These are phyloP conservation scores for Acromyrmex charruanus DNA, from an alignment of 1,140 invertebrate genomes.

Conservation along the genomic window DNA sequence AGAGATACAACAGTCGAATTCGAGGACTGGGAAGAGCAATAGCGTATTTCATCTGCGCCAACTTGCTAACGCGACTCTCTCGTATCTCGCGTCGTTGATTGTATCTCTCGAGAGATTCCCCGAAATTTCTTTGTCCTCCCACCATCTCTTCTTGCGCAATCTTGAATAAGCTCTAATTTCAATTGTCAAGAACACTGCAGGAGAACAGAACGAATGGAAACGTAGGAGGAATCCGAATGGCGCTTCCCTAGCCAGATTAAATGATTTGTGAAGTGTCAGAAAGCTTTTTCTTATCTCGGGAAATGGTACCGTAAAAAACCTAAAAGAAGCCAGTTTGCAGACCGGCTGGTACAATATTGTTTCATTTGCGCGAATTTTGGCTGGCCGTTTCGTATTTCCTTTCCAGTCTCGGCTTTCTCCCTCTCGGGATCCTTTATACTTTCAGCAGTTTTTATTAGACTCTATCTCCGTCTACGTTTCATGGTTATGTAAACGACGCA, in stretches of 20 bases:
- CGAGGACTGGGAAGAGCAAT: background rate
- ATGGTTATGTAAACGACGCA: conserved; percentile 43
- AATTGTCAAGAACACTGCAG: conserved; percentile 55
- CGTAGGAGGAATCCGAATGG: conserved; percentile 32
- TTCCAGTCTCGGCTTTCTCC: conserved; percentile 20
- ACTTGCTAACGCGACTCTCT: background rate
- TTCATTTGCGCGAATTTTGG: conserved; percentile 58
- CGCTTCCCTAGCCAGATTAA: conserved; percentile 23
- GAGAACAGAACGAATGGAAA: conserved; percentile 57
- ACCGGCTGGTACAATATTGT: conserved; percentile 60
- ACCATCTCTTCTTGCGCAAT: background rate
- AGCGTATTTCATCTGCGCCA: conserved; percentile 35
- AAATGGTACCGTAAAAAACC: conserved; percentile 44
- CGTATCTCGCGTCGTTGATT: conserved; percentile 18
- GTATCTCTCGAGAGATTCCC: conserved; percentile 45
- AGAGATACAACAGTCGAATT: conserved; percentile 15
- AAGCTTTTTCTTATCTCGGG: conserved; percentile 55
- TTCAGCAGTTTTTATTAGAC: conserved; percentile 56
- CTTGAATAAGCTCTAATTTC: conserved; percentile 64
- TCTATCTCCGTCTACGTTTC: conserved; percentile 58
- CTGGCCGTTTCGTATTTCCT: conserved; percentile 48
- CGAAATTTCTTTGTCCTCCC: conserved; percentile 44
- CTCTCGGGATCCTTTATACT: conserved; percentile 27
- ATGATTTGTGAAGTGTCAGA: conserved; percentile 64
- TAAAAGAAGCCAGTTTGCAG: conserved; percentile 27